A percentile compares a stretch with the other conserved stretches of the same genome.
Conservation (phyloP, 2,113 vertebrate species). For the Lanius ludovicianus region DNA sequence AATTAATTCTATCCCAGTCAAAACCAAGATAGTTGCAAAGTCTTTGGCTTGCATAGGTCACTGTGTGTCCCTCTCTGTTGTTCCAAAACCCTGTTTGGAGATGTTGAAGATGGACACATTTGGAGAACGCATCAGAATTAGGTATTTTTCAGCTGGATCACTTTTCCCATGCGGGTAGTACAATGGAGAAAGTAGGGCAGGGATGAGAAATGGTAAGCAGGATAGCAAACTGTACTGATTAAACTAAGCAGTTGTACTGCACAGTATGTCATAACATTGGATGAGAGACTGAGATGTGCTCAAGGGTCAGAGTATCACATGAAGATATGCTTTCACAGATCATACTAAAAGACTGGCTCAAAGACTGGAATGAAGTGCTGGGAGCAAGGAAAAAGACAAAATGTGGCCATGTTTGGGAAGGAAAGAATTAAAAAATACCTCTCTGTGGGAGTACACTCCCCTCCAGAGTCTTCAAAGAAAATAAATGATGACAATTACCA, state of each 20-base stretch:
- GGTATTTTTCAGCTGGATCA: background rate
- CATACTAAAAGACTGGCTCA: background rate
- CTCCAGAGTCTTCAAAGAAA: conserved; percentile 3
- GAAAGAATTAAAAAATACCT: background rate
- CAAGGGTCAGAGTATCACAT: background rate
- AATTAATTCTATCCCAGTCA: background rate
- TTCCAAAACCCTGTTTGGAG: background rate
- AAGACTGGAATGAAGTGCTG: background rate
- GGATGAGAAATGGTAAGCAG: background rate
- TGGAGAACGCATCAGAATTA: background rate
- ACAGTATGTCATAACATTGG: background rate
- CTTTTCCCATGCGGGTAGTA: background rate
- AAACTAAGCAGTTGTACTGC: background rate
- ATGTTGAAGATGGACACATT: background rate
- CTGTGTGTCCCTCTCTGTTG: background rate
- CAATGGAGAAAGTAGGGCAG: background rate
- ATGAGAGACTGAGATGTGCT: background rate
- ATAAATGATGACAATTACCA: background rate
- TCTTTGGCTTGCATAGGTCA: background rate
- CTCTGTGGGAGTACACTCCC: background rate
- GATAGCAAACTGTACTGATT: background rate
- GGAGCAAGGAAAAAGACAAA: background rate
- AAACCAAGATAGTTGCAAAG: background rate
- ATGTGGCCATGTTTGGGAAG: background rate
- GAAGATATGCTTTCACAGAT: background rate